Evolutionary conservation across 2,888 invertebrate genomes (phyloP), one percentile per base, ranked within the genome.

Genomic region (Morpho deidamia): DNA sequence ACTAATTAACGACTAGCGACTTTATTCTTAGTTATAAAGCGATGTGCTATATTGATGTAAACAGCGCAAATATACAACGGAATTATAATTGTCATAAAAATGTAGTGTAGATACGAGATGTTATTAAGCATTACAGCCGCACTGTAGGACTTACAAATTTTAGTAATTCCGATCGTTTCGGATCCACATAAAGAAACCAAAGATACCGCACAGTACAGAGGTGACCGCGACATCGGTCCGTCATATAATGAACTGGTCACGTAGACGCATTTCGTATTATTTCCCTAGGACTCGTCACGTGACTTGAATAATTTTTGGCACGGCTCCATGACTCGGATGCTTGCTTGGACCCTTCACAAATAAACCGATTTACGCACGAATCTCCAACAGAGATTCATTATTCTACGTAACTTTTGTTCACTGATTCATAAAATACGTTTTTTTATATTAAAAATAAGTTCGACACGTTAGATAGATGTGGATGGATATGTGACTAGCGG

Each of bases 261-360:
- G 90, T 90, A 86, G 81, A 77, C 83, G 83, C 88, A 90, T 90
- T 90, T 87, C 89, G 87, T 88, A 89, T 90, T 90, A 90, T 90
- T 89, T 89, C 85, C 84, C 82, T 82, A 81, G 87, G 88, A 85
- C 85, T 81, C 75, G 74, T 81, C 86, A 78, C 88, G 89, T 87
- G 88, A 88, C 89, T 75, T 73, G 88, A 88, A 88, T 88, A 87
- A 87, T 63, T 56, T 56, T 82, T 72, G 72, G 71, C 69, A 70
- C 74, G 72, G 70, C 72, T 70, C 76, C 73, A 69, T 71, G 70
- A 70, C 72, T 69, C 72, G 71, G 70, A 72, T 72, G 73, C 74
- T 76, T 76, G 70, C 78, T 78, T 73, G 79, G 84, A 84, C 84
- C 86, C 85, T 89, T 82, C 78, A 76, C 87, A 86, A 87, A 88